A percentile compares a stretch with the other conserved stretches of the same genome.
These are phyloP conservation scores for Fundulus diaphanus DNA, from an alignment of 2,797 vertebrate species.

Conservation along the genomic window DNA sequence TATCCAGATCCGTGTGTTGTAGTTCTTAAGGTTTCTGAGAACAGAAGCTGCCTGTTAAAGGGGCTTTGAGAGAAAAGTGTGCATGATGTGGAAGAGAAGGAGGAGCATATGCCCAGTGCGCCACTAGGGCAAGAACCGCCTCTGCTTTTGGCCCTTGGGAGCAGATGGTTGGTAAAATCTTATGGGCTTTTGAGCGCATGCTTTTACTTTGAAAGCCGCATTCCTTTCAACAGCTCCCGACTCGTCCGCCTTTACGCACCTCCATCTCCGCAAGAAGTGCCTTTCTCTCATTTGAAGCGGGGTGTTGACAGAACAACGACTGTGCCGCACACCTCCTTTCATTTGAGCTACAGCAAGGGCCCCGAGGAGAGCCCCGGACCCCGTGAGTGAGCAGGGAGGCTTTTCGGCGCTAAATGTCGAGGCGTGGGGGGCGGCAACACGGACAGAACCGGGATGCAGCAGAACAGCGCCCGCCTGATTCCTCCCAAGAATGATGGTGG, in stretches of 20 bases:
- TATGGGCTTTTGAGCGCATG: background rate
- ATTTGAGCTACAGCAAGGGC: slow-evolving; percentile 9
- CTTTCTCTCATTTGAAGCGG: slow-evolving; percentile 58
- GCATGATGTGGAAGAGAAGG: background rate
- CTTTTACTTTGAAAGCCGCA: slow-evolving; percentile 36
- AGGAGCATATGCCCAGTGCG: background rate
- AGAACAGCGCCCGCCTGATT: slow-evolving; percentile 28
- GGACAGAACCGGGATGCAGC: slow-evolving; percentile 24
- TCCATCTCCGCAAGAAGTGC: slow-evolving; percentile 48
- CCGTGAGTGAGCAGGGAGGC: background rate
- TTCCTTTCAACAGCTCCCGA: background rate
- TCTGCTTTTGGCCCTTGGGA: background rate
- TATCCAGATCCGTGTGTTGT: too few relatives aligned
- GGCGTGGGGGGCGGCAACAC: background rate
- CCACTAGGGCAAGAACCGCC: background rate
- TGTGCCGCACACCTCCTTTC: slow-evolving; percentile 24
- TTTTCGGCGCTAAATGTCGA: slow-evolving; percentile 2
- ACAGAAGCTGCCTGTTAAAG: too few relatives aligned
- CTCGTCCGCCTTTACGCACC: background rate
- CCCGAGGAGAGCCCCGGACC: background rate
- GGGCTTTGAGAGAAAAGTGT: background rate
- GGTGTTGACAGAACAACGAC: slow-evolving; percentile 37
- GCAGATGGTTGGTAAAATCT: background rate
- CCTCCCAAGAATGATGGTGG: slow-evolving; percentile 36
- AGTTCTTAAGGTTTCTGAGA: too few relatives aligned